Conservation (phyloP, 2,888 invertebrate genomes). For the Bombyx huttoni region DNA sequence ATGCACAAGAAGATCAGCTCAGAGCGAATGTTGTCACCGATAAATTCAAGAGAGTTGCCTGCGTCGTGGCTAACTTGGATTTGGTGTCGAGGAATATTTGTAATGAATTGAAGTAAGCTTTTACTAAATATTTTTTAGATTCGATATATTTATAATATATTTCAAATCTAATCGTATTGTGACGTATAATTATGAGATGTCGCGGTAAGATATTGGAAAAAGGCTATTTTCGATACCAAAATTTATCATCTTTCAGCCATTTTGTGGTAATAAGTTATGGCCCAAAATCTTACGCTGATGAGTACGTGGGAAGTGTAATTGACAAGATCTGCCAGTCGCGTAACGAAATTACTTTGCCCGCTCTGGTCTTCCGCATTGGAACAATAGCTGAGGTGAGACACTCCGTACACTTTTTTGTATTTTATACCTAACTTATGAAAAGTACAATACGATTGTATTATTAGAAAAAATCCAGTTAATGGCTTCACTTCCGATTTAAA, state of each 20-base stretch:
- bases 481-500: too few species aligned
- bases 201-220: not conserved
- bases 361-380: constrained; percentile 14
- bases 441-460: too few species aligned
- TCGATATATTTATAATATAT: not conserved
- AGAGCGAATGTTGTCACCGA: constrained; percentile 14
- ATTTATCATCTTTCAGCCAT: constrained; percentile 14
- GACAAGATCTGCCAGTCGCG: constrained; percentile 23
- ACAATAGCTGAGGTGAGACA: constrained; percentile 12
- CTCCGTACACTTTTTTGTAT: too few species aligned
- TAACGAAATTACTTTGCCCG: constrained; percentile 19
- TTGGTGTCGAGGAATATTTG: constrained; percentile 26
- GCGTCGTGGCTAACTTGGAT: constrained; percentile 31
- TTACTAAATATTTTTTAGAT: not conserved
- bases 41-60: constrained; percentile 23
- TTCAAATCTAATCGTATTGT: too few species aligned
- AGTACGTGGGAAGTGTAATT: constrained; percentile 15
- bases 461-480: too few species aligned
- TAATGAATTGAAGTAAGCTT: constrained; percentile 27
- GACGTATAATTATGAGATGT: not conserved
- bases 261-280: constrained; percentile 21
- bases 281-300: constrained; percentile 13
- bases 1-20: constrained; percentile 10
- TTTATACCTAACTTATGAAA: too few species aligned
- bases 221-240: too few species aligned